phyloP scores from a whole-genome alignment of 2,888 invertebrate genomes.

The Malthinus seriepunctatus region DNA sequence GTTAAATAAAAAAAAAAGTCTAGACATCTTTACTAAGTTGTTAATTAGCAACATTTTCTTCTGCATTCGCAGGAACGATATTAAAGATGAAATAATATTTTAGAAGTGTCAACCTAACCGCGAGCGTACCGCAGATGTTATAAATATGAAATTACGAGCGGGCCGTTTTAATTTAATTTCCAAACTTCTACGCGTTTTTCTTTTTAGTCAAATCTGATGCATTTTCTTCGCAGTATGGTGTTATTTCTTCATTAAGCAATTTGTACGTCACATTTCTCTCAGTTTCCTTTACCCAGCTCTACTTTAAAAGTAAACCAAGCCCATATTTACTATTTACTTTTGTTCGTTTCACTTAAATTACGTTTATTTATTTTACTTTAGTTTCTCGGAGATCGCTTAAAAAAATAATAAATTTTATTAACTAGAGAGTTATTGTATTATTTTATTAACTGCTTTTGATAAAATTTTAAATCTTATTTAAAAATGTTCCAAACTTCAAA shows the following conservation, averaged over 20 bases:
- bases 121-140: constrained; percentile 41
- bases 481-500: too few relatives aligned
- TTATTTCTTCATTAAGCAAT: constrained; percentile 46
- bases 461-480: too few relatives aligned
- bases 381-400: too few relatives aligned
- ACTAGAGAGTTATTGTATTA: too few relatives aligned
- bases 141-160: constrained; percentile 45
- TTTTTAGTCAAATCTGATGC: constrained; percentile 42
- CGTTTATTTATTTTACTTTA: not conserved
- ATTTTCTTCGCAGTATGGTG: constrained; percentile 39
- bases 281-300: constrained; percentile 30
- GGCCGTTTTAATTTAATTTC: constrained; percentile 44
- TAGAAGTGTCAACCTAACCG: constrained; percentile 38
- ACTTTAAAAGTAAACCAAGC: constrained; percentile 31
- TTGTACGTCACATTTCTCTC: constrained; percentile 35
- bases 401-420: too few relatives aligned
- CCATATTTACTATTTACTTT: not conserved
- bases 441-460: too few relatives aligned
- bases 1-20: constrained; percentile 9
- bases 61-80: constrained; percentile 30
- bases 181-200: constrained; percentile 39
- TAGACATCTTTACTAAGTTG: constrained; percentile 31
- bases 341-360: not conserved
- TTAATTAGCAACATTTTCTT: constrained; percentile 37
- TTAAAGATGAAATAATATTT: constrained; percentile 41